A percentile compares a stretch with the other conserved stretches of the same genome.
phyloP scores from a whole-genome alignment of 2,888 invertebrate species.

The Laothoe populi region DNA sequence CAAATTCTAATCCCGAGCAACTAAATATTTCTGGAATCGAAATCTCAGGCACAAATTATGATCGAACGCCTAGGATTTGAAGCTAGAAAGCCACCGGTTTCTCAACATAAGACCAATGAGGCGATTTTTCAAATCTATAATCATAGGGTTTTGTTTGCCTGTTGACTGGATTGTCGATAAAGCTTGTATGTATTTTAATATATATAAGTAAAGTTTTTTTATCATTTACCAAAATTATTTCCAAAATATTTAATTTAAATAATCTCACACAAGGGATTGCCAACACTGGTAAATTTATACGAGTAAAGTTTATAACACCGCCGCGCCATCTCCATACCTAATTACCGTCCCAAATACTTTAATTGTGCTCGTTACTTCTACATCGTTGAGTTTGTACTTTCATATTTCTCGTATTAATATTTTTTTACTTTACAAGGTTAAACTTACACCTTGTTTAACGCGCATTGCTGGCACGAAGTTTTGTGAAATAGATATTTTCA shows the following conservation, averaged over 20 bases:
- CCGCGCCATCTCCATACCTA: slow-evolving; percentile 10
- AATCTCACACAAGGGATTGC: too few species aligned
- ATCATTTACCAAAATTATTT: too few species aligned
- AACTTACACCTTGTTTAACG: slow-evolving; percentile 12
- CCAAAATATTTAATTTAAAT: too few species aligned
- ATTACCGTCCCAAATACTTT: slow-evolving; percentile 12
- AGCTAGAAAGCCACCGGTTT: too few species aligned
- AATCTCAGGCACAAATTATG: too few species aligned
- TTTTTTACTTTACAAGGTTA: slow-evolving; percentile 2
- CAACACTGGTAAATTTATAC: not conserved
- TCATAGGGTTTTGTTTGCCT: slow-evolving; percentile 8
- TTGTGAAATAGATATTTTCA: not conserved
- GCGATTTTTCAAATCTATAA: too few species aligned
- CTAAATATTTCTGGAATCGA: too few species aligned
- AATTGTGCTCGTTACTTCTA: slow-evolving; percentile 13
- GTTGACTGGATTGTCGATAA: not conserved
- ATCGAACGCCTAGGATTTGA: too few species aligned
- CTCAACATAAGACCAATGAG: too few species aligned
- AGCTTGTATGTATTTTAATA: not conserved
- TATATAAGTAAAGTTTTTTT: too few species aligned
- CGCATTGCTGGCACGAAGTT: not conserved
- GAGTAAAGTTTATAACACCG: slow-evolving; percentile 4
- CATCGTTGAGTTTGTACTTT: slow-evolving; percentile 8
- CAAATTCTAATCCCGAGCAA: too few species aligned
- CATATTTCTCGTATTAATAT: slow-evolving; percentile 16